A percentile compares a stretch with the other conserved stretches of the same genome.
These are phyloP conservation scores for Pycnomerus fuliginosus DNA, from an alignment of 2,888 invertebrate genomes.

Conservation along the genomic window DNA sequence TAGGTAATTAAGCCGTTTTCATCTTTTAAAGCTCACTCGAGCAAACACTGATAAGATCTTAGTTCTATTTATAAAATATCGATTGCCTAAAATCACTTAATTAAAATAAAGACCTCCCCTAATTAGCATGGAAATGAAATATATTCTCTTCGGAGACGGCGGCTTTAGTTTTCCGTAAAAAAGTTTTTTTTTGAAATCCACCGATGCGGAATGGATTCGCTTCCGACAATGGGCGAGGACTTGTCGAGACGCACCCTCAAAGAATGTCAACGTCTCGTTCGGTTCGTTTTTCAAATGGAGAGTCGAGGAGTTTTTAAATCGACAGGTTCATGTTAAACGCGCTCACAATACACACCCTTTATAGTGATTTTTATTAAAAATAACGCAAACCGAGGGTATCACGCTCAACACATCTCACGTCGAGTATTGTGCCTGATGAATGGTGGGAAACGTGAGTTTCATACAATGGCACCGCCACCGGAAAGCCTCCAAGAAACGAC, in stretches of 20 bases:
- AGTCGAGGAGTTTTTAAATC: constrained; percentile 8
- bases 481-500: too few relatives aligned
- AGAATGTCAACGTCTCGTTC: constrained; percentile 10
- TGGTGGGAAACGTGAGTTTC: constrained; percentile 31
- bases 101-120: too few relatives aligned
- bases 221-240: too few relatives aligned
- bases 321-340: constrained; percentile 13
- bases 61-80: too few relatives aligned
- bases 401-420: constrained; percentile 31
- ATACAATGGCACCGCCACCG: constrained; percentile 29
- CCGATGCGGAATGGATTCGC: too few relatives aligned
- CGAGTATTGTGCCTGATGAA: constrained; percentile 34
- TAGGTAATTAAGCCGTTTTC: too few relatives aligned
- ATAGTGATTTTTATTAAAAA: constrained; percentile 31
- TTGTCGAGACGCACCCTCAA: constrained; percentile 7
- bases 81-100: too few relatives aligned
- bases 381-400: constrained; percentile 23
- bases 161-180: constrained; percentile 3
- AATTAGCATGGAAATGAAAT: constrained; percentile 9
- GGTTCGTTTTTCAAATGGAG: constrained; percentile 6
- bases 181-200: background rate
- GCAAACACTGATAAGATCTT: too few relatives aligned
- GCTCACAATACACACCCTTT: constrained; percentile 17
- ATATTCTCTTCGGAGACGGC: constrained; percentile 1
- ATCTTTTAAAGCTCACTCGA: too few relatives aligned